These are phyloP conservation scores for Cantharis lateralis DNA, from an alignment of 2,888 invertebrate genomes.

Conservation along the genomic window DNA sequence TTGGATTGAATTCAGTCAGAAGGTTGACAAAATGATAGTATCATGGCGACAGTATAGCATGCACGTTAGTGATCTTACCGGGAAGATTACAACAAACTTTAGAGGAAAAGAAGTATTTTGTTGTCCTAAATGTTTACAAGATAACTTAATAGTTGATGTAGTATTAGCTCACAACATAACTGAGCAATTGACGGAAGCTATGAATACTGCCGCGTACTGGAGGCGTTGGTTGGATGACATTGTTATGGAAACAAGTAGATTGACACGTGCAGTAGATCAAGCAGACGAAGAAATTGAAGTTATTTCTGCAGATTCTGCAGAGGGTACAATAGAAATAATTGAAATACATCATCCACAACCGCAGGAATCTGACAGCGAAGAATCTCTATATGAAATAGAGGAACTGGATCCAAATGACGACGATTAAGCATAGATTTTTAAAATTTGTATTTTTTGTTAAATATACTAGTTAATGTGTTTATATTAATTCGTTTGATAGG, in stretches of 20 bases:
- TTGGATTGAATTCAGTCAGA: constrained; percentile 45
- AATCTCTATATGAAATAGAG: constrained; percentile 41
- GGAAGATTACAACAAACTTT: constrained; percentile 46
- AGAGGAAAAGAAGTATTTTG: constrained; percentile 47
- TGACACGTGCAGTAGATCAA: constrained; percentile 32
- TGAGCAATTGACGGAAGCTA: constrained; percentile 48
- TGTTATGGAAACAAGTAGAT: constrained; percentile 41
- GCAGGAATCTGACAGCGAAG: constrained; percentile 27
- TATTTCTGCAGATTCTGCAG: constrained; percentile 5
- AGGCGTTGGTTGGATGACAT: constrained; percentile 47
- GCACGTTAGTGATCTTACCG: constrained; percentile 49
- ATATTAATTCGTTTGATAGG: not conserved
- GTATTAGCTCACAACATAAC: constrained; percentile 48
- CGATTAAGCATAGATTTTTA: not conserved
- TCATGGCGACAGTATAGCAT: constrained; percentile 49
- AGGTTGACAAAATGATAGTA: constrained; percentile 45
- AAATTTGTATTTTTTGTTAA: not conserved
- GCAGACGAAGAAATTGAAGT: constrained; percentile 1
- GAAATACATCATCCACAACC: constrained; percentile 8
- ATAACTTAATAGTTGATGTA: constrained; percentile 48
- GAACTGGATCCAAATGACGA: constrained; percentile 23
- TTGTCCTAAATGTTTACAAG: constrained; percentile 50
- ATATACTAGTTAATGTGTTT: not conserved
- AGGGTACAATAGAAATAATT: constrained; percentile 12
- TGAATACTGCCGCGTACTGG: constrained; percentile 50